Evolutionary conservation across 1,140 invertebrate genomes (phyloP), one percentile per base, ranked within the genome.

Genomic region (Diabrotica virgifera): DNA sequence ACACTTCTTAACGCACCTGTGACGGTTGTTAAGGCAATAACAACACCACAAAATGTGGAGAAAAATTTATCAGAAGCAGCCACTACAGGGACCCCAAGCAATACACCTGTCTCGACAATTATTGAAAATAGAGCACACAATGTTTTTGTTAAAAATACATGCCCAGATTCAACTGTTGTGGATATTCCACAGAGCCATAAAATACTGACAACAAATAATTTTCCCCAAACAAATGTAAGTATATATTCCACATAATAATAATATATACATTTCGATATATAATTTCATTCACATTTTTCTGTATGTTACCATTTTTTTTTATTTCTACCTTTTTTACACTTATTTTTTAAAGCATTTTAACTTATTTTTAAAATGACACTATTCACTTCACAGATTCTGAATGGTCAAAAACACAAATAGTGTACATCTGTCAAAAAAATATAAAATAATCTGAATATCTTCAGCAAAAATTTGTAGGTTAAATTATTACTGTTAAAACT

Each of bases 81-180:
- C 63, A 14, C 56, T 51, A 35, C 36, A 58, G 36, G 12, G 59
- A 37, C n/a, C 60, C 11, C 59, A n/a, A 62, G 8, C 50, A 66
- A 61, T 35, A 54, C 36, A 10, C 35, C 65, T 14, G 35, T 66
- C 9, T 36, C 60, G 24, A 67, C 68, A 38, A 24, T 73, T 13
- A 67, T 75, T 37, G 73, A 75, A 58, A 75, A 70, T 52, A 60
- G 73, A 62, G 72, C 68, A 37, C 77, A 78, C 59, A 79, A 79
- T 72, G 77, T 79, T 55, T 77, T 79, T 66, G 75, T 79, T 50
- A 79, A 79, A 59, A 78, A 78, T 65, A 67, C 72, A 24, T 67
- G 66, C 56, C 38, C 67, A 9, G 62, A 67, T 52, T 52, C 65
- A 10, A 60, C 66, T 37, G 67, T 66, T 10, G 52, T 63, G 46